These are phyloP conservation scores for Pluvialis apricaria DNA, from an alignment of 2,113 vertebrate genomes.

Conservation along the genomic window DNA sequence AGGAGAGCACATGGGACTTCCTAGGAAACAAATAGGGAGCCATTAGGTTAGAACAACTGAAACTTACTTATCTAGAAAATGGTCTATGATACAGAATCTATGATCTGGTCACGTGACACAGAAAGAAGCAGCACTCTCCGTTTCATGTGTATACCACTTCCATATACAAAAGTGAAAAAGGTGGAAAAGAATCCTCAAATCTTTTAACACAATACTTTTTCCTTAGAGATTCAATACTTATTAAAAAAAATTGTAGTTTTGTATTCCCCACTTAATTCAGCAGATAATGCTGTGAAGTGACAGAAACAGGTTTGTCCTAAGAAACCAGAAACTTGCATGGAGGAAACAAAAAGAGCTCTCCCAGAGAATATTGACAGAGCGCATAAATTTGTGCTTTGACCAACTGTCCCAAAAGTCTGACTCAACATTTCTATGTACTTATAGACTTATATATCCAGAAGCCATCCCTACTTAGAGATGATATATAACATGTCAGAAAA, in stretches of 20 bases:
- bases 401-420: background rate
- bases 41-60: background rate
- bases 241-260: background rate
- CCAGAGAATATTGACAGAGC: background rate
- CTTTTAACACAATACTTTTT: background rate
- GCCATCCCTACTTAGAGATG: background rate
- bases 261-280: background rate
- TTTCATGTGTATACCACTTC: background rate
- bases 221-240: background rate
- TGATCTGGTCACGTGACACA: background rate
- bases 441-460: background rate
- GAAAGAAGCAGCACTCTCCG: background rate
- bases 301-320: background rate
- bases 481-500: background rate
- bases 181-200: background rate
- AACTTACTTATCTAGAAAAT: background rate
- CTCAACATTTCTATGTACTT: background rate
- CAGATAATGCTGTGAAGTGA: background rate
- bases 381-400: background rate
- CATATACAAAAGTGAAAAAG: background rate
- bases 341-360: background rate
- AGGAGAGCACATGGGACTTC: conserved; percentile 89
- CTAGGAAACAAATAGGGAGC: conserved; percentile 71
- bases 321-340: background rate
- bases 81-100: too few species aligned